Evolutionary conservation across 2,888 invertebrate species (phyloP).

Genomic region (Sesia apiformis): DNA sequence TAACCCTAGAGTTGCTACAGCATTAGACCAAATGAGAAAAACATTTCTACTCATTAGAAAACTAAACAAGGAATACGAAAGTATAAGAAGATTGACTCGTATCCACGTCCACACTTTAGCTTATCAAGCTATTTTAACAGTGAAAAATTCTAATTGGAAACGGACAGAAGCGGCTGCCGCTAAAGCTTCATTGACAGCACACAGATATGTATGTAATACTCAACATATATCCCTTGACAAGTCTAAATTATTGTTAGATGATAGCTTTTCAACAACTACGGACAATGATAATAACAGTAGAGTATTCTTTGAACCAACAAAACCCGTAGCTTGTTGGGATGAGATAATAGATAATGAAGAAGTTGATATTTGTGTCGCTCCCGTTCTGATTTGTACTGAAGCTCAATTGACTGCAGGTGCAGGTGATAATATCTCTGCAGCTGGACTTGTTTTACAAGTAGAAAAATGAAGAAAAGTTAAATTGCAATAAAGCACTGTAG

Average conservation of each 20-base stretch:
- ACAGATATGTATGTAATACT: slow-evolving; percentile 86
- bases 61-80: slow-evolving; percentile 46
- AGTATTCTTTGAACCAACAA: slow-evolving; percentile 78
- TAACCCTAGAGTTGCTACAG: slow-evolving; percentile 84
- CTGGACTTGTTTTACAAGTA: slow-evolving; percentile 84
- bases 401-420: slow-evolving; percentile 89
- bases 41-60: slow-evolving; percentile 73
- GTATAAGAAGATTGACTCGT: slow-evolving; percentile 78
- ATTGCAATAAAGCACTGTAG: background rate
- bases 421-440: slow-evolving; percentile 92
- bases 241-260: slow-evolving; percentile 81
- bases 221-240: slow-evolving; percentile 67
- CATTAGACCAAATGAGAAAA: slow-evolving; percentile 86
- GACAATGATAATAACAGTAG: slow-evolving; percentile 65
- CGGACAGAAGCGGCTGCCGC: slow-evolving; percentile 86
- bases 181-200: slow-evolving; percentile 87
- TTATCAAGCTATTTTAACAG: slow-evolving; percentile 87
- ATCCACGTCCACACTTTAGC: slow-evolving; percentile 91
- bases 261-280: slow-evolving; percentile 85
- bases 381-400: slow-evolving; percentile 87
- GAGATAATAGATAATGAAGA: slow-evolving; percentile 70
- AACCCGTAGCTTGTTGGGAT: slow-evolving; percentile 89
- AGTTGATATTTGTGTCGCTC: slow-evolving; percentile 85
- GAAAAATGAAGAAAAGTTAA: slow-evolving; percentile 43
- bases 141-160: slow-evolving; percentile 81